These are phyloP conservation scores for Chrysoperla carnea DNA, from an alignment of 1,140 invertebrate genomes.

Conservation along the genomic window DNA sequence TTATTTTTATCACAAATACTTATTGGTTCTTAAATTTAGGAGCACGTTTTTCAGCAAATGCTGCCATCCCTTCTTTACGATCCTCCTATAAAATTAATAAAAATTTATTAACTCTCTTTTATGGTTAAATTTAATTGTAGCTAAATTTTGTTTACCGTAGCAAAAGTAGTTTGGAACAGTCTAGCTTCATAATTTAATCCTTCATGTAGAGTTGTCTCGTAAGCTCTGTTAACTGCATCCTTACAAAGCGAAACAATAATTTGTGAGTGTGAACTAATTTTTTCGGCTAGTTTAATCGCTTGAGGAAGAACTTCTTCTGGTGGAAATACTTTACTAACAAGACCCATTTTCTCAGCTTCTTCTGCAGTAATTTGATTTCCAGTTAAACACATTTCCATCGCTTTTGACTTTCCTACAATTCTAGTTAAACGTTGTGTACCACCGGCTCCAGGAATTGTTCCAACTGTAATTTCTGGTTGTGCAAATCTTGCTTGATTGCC, in stretches of 20 bases:
- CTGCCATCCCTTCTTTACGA: constrained; percentile 84
- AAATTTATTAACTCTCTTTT: constrained; percentile 1
- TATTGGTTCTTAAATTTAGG: constrained; percentile 72
- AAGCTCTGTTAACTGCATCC: constrained; percentile 86
- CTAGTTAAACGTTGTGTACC: constrained; percentile 87
- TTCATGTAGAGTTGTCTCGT: constrained; percentile 70
- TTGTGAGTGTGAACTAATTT: constrained; percentile 78
- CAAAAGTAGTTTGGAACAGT: constrained; percentile 85
- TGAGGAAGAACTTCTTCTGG: constrained; percentile 74
- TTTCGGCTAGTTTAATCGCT: constrained; percentile 84
- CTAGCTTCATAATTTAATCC: constrained; percentile 82
- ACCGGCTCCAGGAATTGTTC: constrained; percentile 94
- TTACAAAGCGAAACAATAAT: constrained; percentile 79
- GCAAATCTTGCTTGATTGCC: constrained; percentile 96
- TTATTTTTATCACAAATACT: too few relatives aligned
- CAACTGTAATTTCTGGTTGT: constrained; percentile 92
- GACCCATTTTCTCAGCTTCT: constrained; percentile 73
- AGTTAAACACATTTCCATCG: constrained; percentile 96
- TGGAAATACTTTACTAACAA: constrained; percentile 87
- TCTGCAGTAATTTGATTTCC: constrained; percentile 73
- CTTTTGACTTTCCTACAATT: constrained; percentile 87
- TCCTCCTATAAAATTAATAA: constrained; percentile 40
- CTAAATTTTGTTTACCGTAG: constrained; percentile 33
- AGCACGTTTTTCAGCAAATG: constrained; percentile 77
- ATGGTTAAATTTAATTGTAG: neutral